Conservation (phyloP, 2,797 vertebrate species). For the Simalia tracyae region DNA sequence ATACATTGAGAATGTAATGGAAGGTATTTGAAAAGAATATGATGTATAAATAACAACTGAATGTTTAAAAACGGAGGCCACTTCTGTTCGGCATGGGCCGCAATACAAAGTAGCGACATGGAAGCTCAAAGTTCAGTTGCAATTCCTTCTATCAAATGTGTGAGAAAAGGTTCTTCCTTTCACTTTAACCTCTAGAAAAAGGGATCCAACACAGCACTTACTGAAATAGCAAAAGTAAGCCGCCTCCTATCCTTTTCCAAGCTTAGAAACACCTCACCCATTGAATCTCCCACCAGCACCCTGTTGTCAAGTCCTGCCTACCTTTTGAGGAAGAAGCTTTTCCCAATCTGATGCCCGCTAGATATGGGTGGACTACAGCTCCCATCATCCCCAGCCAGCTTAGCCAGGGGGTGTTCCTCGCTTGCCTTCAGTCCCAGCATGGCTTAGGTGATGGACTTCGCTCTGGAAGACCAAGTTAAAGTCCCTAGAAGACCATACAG, state of each 20-base stretch:
- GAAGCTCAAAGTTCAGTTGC: not conserved
- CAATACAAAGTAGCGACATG: not conserved
- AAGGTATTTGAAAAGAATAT: not conserved
- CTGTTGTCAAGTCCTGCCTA: not conserved
- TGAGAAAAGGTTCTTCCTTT: not conserved
- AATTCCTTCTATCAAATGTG: not conserved
- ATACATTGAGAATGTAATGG: not conserved
- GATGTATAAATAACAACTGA: not conserved
- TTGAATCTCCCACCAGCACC: not conserved
- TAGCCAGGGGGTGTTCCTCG: not conserved
- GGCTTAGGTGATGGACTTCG: not conserved
- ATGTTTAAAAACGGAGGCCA: not conserved
- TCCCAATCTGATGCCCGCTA: not conserved
- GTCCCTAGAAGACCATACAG: not conserved
- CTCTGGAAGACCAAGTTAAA: not conserved
- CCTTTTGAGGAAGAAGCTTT: not conserved
- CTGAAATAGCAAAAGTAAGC: not conserved
- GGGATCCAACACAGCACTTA: not conserved
- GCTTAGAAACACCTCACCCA: not conserved
- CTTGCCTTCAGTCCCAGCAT: not conserved
- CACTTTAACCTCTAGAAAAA: not conserved
- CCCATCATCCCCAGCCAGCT: not conserved
- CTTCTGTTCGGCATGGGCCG: not conserved
- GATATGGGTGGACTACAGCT: not conserved
- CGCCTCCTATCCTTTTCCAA: no score